Conservation (phyloP, 2,797 vertebrate species). For the Platalea minor region DNA sequence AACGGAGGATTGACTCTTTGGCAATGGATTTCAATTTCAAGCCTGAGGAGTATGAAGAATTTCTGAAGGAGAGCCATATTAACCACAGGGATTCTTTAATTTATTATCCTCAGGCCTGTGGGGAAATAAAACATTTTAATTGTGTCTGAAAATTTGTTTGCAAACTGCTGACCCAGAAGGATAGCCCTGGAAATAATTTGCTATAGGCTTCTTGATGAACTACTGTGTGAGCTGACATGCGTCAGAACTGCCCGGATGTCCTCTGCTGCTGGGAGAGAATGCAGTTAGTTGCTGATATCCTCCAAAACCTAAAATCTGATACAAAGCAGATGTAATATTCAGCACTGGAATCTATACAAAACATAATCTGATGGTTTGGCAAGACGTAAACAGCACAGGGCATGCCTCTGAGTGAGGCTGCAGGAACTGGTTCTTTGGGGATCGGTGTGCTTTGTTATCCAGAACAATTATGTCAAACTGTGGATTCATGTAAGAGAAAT, state of each 20-base stretch:
- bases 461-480: not conserved
- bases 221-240: not conserved
- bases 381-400: not conserved
- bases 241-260: not conserved
- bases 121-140: constrained; percentile 20
- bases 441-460: not conserved
- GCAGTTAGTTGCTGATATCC: not conserved
- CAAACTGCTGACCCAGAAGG: not conserved
- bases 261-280: not conserved
- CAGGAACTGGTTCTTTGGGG: not conserved
- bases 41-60: not conserved
- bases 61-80: not conserved
- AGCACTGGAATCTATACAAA: not conserved
- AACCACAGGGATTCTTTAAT: not conserved
- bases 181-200: not conserved
- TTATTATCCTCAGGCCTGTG: not conserved
- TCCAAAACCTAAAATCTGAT: not conserved
- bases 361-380: not conserved
- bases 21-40: not conserved
- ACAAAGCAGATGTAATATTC: not conserved
- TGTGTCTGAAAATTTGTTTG: constrained; percentile 1
- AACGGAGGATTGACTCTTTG: not conserved
- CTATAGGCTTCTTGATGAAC: not conserved
- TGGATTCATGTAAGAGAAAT: not conserved
- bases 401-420: not conserved